These are phyloP conservation scores for Phenganax stokvisi DNA, from an alignment of 92 coral and sea anemone species.

Conservation along the genomic window DNA sequence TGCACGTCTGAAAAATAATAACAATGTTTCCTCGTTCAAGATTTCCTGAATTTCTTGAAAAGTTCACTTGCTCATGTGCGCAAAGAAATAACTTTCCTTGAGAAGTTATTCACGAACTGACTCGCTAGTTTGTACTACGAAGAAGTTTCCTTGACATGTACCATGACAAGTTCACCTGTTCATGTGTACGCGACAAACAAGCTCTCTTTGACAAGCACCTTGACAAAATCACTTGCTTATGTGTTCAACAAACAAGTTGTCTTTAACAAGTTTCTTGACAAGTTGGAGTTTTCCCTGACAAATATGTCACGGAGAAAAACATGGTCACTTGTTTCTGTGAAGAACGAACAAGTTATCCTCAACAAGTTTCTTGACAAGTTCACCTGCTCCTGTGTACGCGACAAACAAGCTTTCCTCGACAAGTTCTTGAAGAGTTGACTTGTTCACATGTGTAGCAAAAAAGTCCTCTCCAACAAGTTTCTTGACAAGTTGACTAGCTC, in stretches of 20 bases:
- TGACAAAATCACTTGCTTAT: neutral
- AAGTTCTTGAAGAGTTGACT: no score
- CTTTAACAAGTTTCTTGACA: neutral
- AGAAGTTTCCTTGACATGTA: neutral
- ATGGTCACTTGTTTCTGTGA: neutral
- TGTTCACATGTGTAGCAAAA: no score
- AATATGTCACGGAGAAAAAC: neutral
- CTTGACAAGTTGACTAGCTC: no score
- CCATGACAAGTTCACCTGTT: neutral
- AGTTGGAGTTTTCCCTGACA: neutral
- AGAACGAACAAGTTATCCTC: neutral
- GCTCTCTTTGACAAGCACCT: neutral
- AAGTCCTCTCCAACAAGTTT: no score
- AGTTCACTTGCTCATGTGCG: neutral
- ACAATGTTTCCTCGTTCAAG: neutral
- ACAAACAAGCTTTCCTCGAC: no score
- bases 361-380: no score
- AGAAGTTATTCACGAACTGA: no score
- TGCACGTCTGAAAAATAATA: slow-evolving; percentile 11
- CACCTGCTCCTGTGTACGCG: neutral
- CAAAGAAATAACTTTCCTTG: neutral
- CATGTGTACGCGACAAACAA: neutral
- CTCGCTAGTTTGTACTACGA: no score
- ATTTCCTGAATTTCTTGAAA: neutral
- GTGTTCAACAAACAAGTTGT: neutral